Evolutionary conservation across 2,113 vertebrate species (phyloP).

Genomic region (Bothrops jararaca): DNA sequence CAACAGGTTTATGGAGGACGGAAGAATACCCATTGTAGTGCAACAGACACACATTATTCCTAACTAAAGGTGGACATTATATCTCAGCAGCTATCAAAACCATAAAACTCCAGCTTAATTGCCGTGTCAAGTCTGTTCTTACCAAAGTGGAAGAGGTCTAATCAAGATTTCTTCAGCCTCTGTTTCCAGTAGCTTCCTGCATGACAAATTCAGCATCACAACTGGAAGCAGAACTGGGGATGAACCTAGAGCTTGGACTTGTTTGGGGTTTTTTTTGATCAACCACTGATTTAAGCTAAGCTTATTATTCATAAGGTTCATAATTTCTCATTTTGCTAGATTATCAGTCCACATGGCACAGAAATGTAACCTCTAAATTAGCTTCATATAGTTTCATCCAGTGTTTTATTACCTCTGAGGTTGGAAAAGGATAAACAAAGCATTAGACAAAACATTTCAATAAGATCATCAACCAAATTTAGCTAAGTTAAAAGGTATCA

Average conservation of each 20-base stretch:
- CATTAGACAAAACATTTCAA: not conserved
- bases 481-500: not conserved
- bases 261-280: no score
- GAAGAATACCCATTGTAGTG: not conserved
- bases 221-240: not conserved
- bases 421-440: not conserved
- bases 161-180: not conserved
- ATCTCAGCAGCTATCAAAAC: not conserved
- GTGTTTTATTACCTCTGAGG: not conserved
- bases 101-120: not conserved
- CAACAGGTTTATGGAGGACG: not conserved
- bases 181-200: not conserved
- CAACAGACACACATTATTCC: not conserved
- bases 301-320: not conserved
- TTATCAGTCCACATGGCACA: not conserved
- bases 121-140: not conserved
- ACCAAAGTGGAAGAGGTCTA: not conserved
- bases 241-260: not conserved
- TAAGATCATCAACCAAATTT: not conserved
- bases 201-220: not conserved
- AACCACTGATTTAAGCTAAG: not conserved
- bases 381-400: not conserved
- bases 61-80: not conserved
- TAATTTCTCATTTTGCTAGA: not conserved
- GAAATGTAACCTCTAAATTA: not conserved